Conservation (phyloP, 2,113 vertebrate genomes). For the Oncorhynchus gorbuscha region DNA sequence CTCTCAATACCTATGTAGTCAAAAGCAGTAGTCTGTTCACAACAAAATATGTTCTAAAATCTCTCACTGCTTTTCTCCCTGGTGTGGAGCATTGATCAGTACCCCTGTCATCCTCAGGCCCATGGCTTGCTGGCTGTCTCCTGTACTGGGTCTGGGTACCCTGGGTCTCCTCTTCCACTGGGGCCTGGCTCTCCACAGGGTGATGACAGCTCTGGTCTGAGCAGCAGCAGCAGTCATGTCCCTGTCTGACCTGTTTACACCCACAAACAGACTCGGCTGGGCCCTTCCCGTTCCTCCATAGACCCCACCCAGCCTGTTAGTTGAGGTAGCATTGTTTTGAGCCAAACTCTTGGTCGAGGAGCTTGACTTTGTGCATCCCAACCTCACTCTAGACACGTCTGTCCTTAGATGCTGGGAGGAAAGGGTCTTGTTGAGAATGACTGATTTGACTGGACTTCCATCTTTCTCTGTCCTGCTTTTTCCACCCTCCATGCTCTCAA, state of each 20-base stretch:
- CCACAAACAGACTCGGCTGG: constrained; percentile 24
- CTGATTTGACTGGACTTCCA: background rate
- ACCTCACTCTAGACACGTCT: background rate
- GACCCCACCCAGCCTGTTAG: background rate
- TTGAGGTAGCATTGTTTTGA: background rate
- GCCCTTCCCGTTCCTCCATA: background rate
- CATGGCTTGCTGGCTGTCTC: background rate
- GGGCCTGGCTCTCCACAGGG: background rate
- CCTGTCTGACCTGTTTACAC: background rate
- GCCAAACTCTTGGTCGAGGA: background rate
- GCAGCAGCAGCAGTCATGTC: background rate
- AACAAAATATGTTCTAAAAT: no score
- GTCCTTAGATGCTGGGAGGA: background rate
- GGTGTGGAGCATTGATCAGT: constrained; percentile 11
- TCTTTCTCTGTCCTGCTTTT: background rate
- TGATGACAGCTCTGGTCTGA: background rate
- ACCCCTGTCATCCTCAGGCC: constrained; percentile 34
- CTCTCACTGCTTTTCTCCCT: constrained; percentile 10
- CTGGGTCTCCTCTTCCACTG: background rate
- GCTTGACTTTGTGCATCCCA: background rate
- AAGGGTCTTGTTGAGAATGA: background rate
- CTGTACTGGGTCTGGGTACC: background rate
- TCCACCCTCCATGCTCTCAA: background rate
- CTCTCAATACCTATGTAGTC: no score
- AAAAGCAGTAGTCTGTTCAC: no score